phyloP scores from a whole-genome alignment of 2,888 invertebrate species.

The Eudemis profundana region DNA sequence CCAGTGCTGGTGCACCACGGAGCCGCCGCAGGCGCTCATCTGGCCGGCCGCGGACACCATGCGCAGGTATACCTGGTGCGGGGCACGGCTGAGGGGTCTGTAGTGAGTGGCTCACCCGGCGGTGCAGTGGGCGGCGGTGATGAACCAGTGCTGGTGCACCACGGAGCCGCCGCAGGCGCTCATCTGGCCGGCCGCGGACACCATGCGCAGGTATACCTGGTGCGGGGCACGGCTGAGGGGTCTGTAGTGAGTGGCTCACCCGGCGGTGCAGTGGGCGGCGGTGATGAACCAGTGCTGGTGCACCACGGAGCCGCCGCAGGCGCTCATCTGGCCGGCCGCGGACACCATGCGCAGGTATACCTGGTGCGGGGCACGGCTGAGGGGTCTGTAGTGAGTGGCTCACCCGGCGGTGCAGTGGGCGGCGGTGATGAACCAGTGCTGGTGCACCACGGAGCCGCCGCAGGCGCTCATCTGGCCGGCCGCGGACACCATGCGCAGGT shows the following conservation, averaged over 20 bases:
- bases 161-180: slow-evolving; percentile 71
- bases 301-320: slow-evolving; percentile 73
- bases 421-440: slow-evolving; percentile 69
- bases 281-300: slow-evolving; percentile 66
- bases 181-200: slow-evolving; percentile 56
- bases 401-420: slow-evolving; percentile 77
- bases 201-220: slow-evolving; percentile 64
- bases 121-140: no score
- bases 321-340: slow-evolving; percentile 56
- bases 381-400: slow-evolving; percentile 46
- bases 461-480: slow-evolving; percentile 63
- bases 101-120: no score
- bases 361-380: no score
- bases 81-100: no score
- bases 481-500: slow-evolving; percentile 61
- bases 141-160: slow-evolving; percentile 64
- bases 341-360: slow-evolving; percentile 63
- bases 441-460: slow-evolving; percentile 69
- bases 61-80: no score
- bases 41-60: no score
- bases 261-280: slow-evolving; percentile 75
- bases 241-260: slow-evolving; percentile 60
- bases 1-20: no score
- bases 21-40: no score
- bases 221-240: no score